Base-by-base conservation (phyloP, 2,113 vertebrate species). In the Nibea albiflora region DNA sequence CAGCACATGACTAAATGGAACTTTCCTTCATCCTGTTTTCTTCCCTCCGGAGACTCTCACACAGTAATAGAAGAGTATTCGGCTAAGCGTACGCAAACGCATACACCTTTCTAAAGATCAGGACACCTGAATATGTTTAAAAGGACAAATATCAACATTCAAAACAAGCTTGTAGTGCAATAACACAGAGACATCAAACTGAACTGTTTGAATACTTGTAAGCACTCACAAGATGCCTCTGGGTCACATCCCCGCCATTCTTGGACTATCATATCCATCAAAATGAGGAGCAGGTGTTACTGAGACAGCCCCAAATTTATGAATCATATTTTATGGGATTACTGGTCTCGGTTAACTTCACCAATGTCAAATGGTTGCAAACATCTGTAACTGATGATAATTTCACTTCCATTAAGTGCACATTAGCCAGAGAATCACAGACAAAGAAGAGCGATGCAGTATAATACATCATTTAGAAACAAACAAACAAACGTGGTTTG, bases 321-420 rank as follows among this genome's bases (percentile, higher is more conserved):
- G 81, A 86, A 84, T 80, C 73, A 57, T 71, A 47, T 68, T 69
- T 83, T 80, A 76, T 71, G 46, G 85, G 60, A 82, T 83, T 76
- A 82, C 53, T 54, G 42, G 66, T 81, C 70, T 85, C 74, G 57
- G 76, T 75, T 76, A 79, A 61, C 70, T 62, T 66, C 76, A 72
- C 49, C 74, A 85, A 83, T 62, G 71, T 85, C 81, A 84, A 90
- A 90, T 73, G 64, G 47, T 76, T 69, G 76, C 76, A 83, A 90
- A 90, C 88, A 88, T 85, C 89, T 89, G 85, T 86, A 84, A 88
- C 66, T 61, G 67, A 85, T 85, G 76, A 80, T 81, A 84, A 89
- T 88, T 90, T 84, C 61, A 84, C 81, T 80, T 81, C 82, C 75
- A 87, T 89, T 91, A 91, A 89, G 78, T 78, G 50, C 75, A 81